Conservation (phyloP, 2,113 vertebrate genomes). For the Pituophis catenifer region DNA sequence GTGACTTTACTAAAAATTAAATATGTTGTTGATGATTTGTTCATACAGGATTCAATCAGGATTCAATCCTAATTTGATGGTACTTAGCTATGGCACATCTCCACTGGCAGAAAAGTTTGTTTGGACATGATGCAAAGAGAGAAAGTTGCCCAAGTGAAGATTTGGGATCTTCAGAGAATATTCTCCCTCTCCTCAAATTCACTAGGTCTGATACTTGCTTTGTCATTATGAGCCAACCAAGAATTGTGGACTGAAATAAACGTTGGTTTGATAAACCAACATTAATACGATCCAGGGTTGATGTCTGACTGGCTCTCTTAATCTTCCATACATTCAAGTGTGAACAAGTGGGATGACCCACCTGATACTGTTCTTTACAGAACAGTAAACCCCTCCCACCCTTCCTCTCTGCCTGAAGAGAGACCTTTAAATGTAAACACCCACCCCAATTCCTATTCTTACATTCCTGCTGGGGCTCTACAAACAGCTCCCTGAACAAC, state of each 20-base stretch:
- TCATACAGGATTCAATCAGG: neutral
- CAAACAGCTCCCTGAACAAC: neutral
- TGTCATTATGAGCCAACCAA: neutral
- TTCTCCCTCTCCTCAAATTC: neutral
- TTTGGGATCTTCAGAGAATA: neutral
- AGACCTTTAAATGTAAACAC: neutral
- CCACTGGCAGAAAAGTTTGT: neutral
- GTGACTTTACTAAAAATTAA: neutral
- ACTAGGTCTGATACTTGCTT: neutral
- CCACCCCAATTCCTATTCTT: neutral
- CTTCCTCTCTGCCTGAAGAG: neutral
- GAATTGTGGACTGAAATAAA: neutral
- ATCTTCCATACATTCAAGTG: conserved; percentile 67
- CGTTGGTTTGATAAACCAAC: neutral
- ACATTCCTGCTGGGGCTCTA: neutral
- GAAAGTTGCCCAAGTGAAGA: neutral
- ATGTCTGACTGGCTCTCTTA: neutral
- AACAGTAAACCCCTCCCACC: neutral
- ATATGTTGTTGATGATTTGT: neutral
- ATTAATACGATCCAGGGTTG: neutral
- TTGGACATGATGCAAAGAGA: neutral
- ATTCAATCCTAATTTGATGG: neutral
- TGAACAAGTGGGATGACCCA: conserved; percentile 35
- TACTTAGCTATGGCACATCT: neutral
- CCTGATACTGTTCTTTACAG: neutral